phyloP scores from a whole-genome alignment of 64 coral and sea anemone species.

The Pocillopora verrucosa region DNA sequence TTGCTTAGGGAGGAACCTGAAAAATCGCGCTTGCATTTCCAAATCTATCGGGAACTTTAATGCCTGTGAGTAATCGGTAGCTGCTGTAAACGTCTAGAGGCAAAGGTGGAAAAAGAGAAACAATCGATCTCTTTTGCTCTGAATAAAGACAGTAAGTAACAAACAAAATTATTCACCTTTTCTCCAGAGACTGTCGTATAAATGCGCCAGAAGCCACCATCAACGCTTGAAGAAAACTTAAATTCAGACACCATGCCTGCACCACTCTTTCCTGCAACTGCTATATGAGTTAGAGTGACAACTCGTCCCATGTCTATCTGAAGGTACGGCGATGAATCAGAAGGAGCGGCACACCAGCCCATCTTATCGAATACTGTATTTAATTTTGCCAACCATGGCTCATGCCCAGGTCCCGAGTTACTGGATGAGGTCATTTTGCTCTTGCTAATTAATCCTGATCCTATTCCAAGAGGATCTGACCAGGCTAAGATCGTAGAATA shows the following conservation, averaged over 20 bases:
- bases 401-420: slow-evolving; percentile 31
- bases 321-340: slow-evolving; percentile 38
- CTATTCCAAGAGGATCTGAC: slow-evolving; percentile 44
- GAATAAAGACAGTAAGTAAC: too few species aligned
- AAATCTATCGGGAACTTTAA: background rate
- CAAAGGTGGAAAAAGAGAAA: background rate
- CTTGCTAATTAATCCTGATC: slow-evolving; percentile 39
- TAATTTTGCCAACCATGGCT: slow-evolving; percentile 50
- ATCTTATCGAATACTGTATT: slow-evolving; percentile 4
- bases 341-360: slow-evolving; percentile 62
- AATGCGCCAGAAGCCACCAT: slow-evolving; percentile 43
- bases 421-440: slow-evolving; percentile 47
- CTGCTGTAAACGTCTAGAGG: background rate
- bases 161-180: slow-evolving; percentile 12
- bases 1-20: background rate
- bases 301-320: slow-evolving; percentile 54
- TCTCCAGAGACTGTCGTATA: background rate
- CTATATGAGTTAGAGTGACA: slow-evolving; percentile 52
- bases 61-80: background rate
- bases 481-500: slow-evolving; percentile 28
- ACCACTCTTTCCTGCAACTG: slow-evolving; percentile 15
- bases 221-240: slow-evolving; percentile 45
- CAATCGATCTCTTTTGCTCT: too few species aligned
- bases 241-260: slow-evolving; percentile 46
- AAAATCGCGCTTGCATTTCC: slow-evolving; percentile 7